Evolutionary conservation across 2,113 vertebrate genomes (phyloP), one percentile per base, ranked within the genome.

Genomic region (Myotis yumanensis): DNA sequence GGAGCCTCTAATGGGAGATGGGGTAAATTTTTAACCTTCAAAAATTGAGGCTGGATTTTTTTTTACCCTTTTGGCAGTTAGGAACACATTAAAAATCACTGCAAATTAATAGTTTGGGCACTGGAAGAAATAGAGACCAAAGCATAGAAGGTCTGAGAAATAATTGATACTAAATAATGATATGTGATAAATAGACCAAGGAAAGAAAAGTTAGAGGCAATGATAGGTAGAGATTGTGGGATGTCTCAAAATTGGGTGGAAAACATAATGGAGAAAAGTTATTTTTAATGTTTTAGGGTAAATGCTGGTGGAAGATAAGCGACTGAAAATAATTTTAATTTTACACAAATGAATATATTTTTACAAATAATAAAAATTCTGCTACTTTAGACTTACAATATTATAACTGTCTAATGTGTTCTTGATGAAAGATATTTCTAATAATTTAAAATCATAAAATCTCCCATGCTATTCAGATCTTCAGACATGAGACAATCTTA

Each of bases 11-110:
- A 95, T 83, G 46, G 14, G 40, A 93, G 22, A 87, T 84, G 18
- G 30, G 59, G 89, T 91, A 83, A 75, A 93, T 82, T 94, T 77
- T 91, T 91, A 96, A 76, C 87, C 92, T 97, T 96, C 76, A 96
- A 82, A 94, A 35, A 73, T 89, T 91, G 43, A 95, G 37, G 43
- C 37, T 68, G 32, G 16, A 77, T 43, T 94, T 89, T 91, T 30
- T 81, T 94, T 95, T 95, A 96, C 7, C 28, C 12, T 43, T 69
- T 59, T 95, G 91, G 76, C 91, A 87, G 80, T 90, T 79, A 91
- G 20, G 62, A 91, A 97, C 89, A 48, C 52, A 95, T 96, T 95
- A 28, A 86, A 96, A 93, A 48, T 0, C 25, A 88, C 1, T n/a
- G n/a, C 15, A 89, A 93, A 71, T 94, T 84, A 95, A 92, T 10